Percentiles rank a stretch among this genome's conserved stretches.
Evolutionary conservation across 1,140 invertebrate species (phyloP).

Genomic region (Danaus plexippus): DNA sequence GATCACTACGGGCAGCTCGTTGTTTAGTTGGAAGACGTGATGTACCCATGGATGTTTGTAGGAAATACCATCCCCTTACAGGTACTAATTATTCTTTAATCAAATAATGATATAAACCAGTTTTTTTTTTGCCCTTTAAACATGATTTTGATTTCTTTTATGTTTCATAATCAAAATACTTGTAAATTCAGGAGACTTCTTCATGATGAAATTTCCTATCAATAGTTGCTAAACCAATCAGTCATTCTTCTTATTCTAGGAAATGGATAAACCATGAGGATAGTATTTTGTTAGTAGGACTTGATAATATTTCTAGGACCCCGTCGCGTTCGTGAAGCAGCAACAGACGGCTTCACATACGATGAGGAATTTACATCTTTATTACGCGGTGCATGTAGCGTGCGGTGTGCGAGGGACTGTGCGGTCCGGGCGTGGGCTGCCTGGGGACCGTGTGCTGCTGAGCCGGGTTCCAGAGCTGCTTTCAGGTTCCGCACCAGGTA

Average conservation of each 20-base stretch:
- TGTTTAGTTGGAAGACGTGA: slow-evolving; percentile 54
- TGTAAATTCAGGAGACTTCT: too few species aligned
- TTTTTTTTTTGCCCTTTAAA: background rate
- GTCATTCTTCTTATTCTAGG: too few species aligned
- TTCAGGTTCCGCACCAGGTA: slow-evolving; percentile 58
- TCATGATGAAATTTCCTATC: too few species aligned
- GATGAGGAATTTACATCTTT: slow-evolving; percentile 63
- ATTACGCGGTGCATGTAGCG: slow-evolving; percentile 73
- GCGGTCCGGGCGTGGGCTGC: slow-evolving; percentile 75
- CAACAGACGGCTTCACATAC: slow-evolving; percentile 54
- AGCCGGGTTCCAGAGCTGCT: slow-evolving; percentile 64
- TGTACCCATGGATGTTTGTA: slow-evolving; percentile 62
- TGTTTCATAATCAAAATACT: too few species aligned
- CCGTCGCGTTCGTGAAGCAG: slow-evolving; percentile 50
- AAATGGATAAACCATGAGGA: background rate
- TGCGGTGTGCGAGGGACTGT: slow-evolving; percentile 77
- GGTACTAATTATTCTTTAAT: slow-evolving; percentile 28
- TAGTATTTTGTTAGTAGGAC: background rate
- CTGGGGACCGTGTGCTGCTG: slow-evolving; percentile 71
- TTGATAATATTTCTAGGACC: slow-evolving; percentile 29
- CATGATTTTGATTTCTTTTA: too few species aligned
- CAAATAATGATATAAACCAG: too few species aligned
- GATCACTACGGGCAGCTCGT: slow-evolving; percentile 48
- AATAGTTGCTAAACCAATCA: too few species aligned
- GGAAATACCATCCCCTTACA: slow-evolving; percentile 59